Conservation (phyloP, 2,888 invertebrate genomes). For the Ischnus inquisitorius region DNA sequence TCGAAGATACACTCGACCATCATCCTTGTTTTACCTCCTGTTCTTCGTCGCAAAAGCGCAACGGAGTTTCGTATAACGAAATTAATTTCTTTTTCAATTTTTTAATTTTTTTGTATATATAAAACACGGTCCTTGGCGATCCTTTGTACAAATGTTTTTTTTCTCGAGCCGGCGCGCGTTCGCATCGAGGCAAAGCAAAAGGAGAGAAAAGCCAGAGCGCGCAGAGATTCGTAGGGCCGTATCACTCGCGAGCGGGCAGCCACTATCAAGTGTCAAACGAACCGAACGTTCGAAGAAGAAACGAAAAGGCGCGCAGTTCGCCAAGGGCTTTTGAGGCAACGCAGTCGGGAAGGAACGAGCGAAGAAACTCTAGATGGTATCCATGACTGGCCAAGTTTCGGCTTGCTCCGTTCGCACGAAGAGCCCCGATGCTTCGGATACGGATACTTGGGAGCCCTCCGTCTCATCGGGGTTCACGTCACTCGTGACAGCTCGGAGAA, state of each 20-base stretch:
- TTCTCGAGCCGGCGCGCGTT: slow-evolving; percentile 9
- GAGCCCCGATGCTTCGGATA: slow-evolving; percentile 28
- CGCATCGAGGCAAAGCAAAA: slow-evolving; percentile 27
- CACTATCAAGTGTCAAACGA: slow-evolving; percentile 84
- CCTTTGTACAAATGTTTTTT: slow-evolving; percentile 15
- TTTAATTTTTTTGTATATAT: slow-evolving; percentile 41
- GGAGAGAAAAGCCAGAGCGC: slow-evolving; percentile 57
- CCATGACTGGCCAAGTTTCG: slow-evolving; percentile 65
- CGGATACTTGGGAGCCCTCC: slow-evolving; percentile 62
- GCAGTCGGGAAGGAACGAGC: slow-evolving; percentile 28
- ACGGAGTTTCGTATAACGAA: not conserved
- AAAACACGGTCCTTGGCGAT: not conserved
- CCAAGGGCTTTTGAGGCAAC: slow-evolving; percentile 51
- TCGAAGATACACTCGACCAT: slow-evolving; percentile 47
- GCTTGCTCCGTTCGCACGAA: slow-evolving; percentile 48
- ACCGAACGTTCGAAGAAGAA: slow-evolving; percentile 71
- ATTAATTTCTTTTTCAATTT: slow-evolving; percentile 22
- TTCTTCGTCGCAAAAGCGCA: not conserved
- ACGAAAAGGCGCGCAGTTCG: slow-evolving; percentile 58
- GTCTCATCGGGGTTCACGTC: slow-evolving; percentile 34
- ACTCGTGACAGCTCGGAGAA: slow-evolving; percentile 76
- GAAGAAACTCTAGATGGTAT: slow-evolving; percentile 68
- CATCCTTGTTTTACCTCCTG: not conserved
- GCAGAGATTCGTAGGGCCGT: slow-evolving; percentile 44
- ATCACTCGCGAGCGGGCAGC: slow-evolving; percentile 63